phyloP scores from a whole-genome alignment of 2,113 vertebrate genomes.

The Chascanopsetta lugubris region DNA sequence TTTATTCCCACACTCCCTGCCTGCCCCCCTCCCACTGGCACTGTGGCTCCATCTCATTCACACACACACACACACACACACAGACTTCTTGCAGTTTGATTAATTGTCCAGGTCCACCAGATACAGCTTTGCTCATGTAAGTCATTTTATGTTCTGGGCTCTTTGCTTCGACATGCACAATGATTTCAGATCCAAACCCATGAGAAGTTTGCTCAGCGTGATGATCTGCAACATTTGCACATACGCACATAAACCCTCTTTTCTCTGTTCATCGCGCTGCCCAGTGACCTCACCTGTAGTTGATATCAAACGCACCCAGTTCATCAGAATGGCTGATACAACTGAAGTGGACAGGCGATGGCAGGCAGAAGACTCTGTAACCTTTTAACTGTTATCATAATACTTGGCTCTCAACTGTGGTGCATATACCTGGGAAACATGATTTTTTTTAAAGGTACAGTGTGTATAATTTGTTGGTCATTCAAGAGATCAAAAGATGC shows the following conservation, averaged over 20 bases:
- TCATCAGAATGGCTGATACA: too few relatives aligned
- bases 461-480: too few relatives aligned
- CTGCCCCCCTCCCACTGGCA: constrained; percentile 33
- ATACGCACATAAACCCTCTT: constrained; percentile 20
- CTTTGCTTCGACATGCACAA: constrained; percentile 24
- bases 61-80: constrained; percentile 6
- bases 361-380: too few relatives aligned
- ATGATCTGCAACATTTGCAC: constrained; percentile 13
- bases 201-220: constrained; percentile 21
- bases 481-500: too few relatives aligned
- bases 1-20: constrained; percentile 62
- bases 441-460: too few relatives aligned
- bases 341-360: too few relatives aligned
- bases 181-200: constrained; percentile 32
- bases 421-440: too few relatives aligned
- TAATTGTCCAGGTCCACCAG: constrained; percentile 49
- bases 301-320: too few relatives aligned
- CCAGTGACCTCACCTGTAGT: not conserved
- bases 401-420: too few relatives aligned
- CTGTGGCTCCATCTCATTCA: constrained; percentile 11
- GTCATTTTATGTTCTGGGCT: constrained; percentile 42
- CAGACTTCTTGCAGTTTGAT: constrained; percentile 61
- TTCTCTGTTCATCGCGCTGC: not conserved
- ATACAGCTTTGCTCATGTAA: constrained; percentile 37
- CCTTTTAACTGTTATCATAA: too few relatives aligned